phyloP scores from a whole-genome alignment of 2,888 invertebrate species.

The Chromoteleia sp. region DNA sequence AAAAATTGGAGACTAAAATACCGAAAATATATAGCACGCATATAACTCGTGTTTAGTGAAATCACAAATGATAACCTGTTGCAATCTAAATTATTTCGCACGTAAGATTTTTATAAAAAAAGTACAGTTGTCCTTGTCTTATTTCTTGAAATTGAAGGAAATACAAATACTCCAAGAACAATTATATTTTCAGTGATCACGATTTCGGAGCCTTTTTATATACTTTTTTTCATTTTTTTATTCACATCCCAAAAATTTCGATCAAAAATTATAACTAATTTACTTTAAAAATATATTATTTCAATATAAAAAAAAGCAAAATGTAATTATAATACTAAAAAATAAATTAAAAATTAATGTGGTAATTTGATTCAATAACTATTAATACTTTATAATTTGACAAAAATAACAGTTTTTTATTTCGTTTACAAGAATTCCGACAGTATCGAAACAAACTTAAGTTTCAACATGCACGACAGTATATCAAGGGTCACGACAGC shows the following conservation, averaged over 20 bases:
- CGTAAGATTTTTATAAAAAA: constrained; percentile 13
- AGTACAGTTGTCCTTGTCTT: constrained; percentile 26
- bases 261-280: too few species aligned
- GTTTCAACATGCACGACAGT: constrained; percentile 21
- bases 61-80: constrained; percentile 17
- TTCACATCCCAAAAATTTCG: too few species aligned
- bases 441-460: constrained; percentile 13
- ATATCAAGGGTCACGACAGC: too few species aligned
- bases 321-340: too few species aligned
- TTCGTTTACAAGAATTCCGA: constrained; percentile 33
- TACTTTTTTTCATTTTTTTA: neutral
- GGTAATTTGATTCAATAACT: neutral
- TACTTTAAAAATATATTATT: too few species aligned
- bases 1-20: too few species aligned
- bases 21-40: neutral
- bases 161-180: too few species aligned
- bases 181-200: too few species aligned
- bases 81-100: neutral
- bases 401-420: constrained; percentile 21
- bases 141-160: neutral
- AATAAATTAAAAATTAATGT: neutral
- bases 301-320: too few species aligned
- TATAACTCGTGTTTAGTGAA: neutral
- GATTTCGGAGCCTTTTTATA: neutral
- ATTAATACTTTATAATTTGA: neutral